phyloP scores from a whole-genome alignment of 64 coral and sea anemone species.

The Catalaphyllia jardinei region DNA sequence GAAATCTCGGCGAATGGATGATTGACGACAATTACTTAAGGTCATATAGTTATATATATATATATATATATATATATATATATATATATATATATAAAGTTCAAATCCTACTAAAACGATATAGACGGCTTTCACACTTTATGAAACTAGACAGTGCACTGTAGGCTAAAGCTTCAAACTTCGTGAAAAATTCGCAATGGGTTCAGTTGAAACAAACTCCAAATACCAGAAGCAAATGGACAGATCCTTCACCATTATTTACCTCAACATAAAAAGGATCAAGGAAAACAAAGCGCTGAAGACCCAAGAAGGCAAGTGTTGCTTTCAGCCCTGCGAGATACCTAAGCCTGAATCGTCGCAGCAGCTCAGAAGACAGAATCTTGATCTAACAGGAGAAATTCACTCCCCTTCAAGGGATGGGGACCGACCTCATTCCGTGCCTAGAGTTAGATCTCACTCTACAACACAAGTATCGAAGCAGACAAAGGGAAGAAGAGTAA shows the following conservation, averaged over 20 bases:
- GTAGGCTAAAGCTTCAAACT: no score
- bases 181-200: neutral
- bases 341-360: neutral
- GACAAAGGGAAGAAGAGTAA: neutral
- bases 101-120: no score
- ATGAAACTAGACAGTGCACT: no score
- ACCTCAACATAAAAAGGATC: neutral
- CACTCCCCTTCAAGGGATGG: neutral
- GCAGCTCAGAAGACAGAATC: neutral
- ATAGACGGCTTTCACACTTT: no score
- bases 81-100: no score
- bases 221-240: slow-evolving; percentile 19
- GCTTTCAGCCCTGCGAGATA: neutral
- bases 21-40: no score
- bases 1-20: no score
- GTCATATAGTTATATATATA: no score
- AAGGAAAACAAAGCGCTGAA: neutral
- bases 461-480: neutral
- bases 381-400: neutral
- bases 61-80: no score
- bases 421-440: neutral
- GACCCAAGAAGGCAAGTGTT: neutral
- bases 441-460: neutral
- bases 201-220: neutral
- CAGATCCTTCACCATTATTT: neutral